These are phyloP conservation scores for Salvelinus alpinus DNA, from an alignment of 2,113 vertebrate species.

Conservation along the genomic window DNA sequence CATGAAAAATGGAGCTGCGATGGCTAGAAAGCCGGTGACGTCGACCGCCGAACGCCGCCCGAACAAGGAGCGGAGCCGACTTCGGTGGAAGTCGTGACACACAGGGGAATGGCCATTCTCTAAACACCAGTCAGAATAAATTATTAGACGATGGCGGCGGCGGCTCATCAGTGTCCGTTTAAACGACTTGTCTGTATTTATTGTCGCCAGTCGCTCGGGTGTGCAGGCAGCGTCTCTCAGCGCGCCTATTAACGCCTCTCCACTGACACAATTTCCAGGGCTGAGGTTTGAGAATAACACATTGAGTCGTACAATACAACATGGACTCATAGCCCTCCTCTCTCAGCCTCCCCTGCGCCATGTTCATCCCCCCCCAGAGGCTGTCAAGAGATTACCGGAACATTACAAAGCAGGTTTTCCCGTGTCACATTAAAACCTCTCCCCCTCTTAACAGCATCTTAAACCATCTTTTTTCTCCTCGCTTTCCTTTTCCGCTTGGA, in stretches of 20 bases:
- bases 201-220: neutral
- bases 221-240: conserved; percentile 21
- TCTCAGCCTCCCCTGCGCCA: neutral
- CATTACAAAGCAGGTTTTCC: conserved; percentile 9
- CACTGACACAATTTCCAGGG: conserved; percentile 42
- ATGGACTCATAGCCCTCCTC: conserved; percentile 25
- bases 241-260: conserved; percentile 62
- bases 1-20: too few species aligned
- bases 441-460: conserved; percentile 30
- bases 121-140: conserved; percentile 27
- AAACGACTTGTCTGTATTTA: conserved; percentile 30
- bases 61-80: too few species aligned
- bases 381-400: conserved; percentile 33
- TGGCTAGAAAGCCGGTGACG: too few species aligned
- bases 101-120: conserved; percentile 40
- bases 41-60: too few species aligned
- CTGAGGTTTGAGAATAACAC: conserved; percentile 52
- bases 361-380: conserved; percentile 8
- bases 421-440: conserved; percentile 35
- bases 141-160: conserved; percentile 13
- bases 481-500: conserved; percentile 29
- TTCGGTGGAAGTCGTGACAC: too few species aligned
- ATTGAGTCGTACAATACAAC: conserved; percentile 36
- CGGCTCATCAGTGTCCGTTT: conserved; percentile 44
- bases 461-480: neutral